Evolutionary conservation across 2,888 invertebrate species (phyloP), one percentile per base, ranked within the genome.

Genomic region (Pasiphila rectangulata): DNA sequence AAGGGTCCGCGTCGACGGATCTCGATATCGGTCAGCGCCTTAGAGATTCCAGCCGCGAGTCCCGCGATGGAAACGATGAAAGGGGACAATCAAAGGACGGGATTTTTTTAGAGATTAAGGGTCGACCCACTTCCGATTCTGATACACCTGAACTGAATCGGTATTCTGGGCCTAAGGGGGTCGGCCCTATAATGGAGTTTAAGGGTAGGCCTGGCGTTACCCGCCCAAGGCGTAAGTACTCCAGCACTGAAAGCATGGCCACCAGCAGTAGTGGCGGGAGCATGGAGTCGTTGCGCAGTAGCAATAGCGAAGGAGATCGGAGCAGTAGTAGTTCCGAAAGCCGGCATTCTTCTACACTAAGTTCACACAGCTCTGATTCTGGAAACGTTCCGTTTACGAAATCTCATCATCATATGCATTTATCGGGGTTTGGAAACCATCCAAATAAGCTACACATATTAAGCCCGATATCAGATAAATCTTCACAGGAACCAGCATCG

Each of bases 391-490:
- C 89, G 35, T 90, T 90, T 61, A 83, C 85, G 38, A 92, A 91
- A 64, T 90, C 92, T 41, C 92, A 91, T 64, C 81, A 90, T 64
- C 81, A 90, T 59, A 90, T 90, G 80, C 93, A 92, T 60, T 74
- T 92, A 44, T 91, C 92, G 65, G 93, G 92, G 72, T 94, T 94
- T 75, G 90, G 92, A 44, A 92, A 94, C 62, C 94, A 94, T 76
- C 91, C 93, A 46, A 91, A 90, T 74, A 95, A 96, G 76, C 84
- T 96, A 60, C 95, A 96, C 79, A 95, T 96, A 72, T 89, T 96
- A 34, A 96, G 96, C 65, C 96, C 96, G 12, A 96, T 96, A 67
- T 96, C 96, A 46, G 96, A 96, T 79, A 96, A 96, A 80, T 96
- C 96, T 13, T 95, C 95, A 1, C 95, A 95, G 78, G 96, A 96